Evolutionary conservation across 2,113 vertebrate genomes (phyloP).

Genomic region (Muntiacus reevesi): DNA sequence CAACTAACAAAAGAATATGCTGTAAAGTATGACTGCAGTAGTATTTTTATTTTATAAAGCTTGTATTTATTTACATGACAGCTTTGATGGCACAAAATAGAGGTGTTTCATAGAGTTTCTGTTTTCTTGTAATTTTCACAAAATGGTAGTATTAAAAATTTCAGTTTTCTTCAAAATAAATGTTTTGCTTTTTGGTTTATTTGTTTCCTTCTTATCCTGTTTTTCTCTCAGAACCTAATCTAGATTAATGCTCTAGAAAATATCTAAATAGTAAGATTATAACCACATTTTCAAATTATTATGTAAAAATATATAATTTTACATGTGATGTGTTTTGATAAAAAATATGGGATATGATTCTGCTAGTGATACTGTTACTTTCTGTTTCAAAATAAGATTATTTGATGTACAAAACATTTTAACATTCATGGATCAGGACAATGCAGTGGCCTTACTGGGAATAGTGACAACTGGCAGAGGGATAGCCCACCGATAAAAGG

Average conservation of each 20-base stretch:
- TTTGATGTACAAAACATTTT: not conserved
- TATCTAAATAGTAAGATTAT: not conserved
- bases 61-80: not conserved
- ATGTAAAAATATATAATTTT: not conserved
- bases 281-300: not conserved
- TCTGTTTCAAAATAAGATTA: not conserved
- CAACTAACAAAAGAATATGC: not conserved
- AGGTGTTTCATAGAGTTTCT: not conserved
- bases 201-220: not conserved
- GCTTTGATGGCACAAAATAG: not conserved
- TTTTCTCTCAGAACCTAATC: not conserved
- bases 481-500: not conserved
- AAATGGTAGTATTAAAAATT: not conserved
- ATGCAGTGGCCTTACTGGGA: not conserved
- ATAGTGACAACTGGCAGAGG: not conserved
- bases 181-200: not conserved
- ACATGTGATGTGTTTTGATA: not conserved
- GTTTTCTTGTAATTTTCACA: not conserved
- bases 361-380: not conserved
- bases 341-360: not conserved
- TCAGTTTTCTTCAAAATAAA: not conserved
- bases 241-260: not conserved
- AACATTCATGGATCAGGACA: not conserved
- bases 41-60: not conserved
- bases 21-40: not conserved